These are phyloP conservation scores for Karalla daura DNA, from an alignment of 2,797 vertebrate genomes.

Conservation along the genomic window DNA sequence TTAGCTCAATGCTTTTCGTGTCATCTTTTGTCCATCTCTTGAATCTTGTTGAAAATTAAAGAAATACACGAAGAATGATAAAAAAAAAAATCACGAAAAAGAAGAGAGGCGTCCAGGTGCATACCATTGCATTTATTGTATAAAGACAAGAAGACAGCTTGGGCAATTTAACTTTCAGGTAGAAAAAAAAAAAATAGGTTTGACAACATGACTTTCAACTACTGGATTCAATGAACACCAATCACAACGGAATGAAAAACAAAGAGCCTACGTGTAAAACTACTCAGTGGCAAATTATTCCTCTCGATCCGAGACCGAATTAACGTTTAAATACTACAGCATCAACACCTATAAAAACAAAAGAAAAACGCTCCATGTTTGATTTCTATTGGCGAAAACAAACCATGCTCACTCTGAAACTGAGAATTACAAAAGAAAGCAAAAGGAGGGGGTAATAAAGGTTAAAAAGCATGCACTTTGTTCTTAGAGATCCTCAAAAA, in stretches of 20 bases:
- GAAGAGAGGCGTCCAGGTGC: slow-evolving; percentile 59
- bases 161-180: slow-evolving; percentile 68
- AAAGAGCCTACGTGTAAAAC: slow-evolving; percentile 51
- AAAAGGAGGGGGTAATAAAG: slow-evolving; percentile 18
- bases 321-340: slow-evolving; percentile 75
- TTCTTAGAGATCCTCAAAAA: slow-evolving; percentile 65
- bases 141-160: slow-evolving; percentile 78
- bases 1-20: slow-evolving; percentile 8
- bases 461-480: slow-evolving; percentile 79
- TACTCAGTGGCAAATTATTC: slow-evolving; percentile 69
- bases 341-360: slow-evolving; percentile 72
- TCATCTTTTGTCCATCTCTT: slow-evolving; percentile 24
- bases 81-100: neutral
- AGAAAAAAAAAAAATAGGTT: slow-evolving; percentile 74
- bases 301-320: slow-evolving; percentile 59
- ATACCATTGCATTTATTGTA: slow-evolving; percentile 82
- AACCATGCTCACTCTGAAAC: slow-evolving; percentile 55
- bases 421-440: slow-evolving; percentile 56
- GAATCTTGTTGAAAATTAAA: slow-evolving; percentile 29
- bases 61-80: slow-evolving; percentile 2
- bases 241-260: slow-evolving; percentile 61
- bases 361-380: slow-evolving; percentile 57
- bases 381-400: slow-evolving; percentile 61
- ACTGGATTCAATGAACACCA: slow-evolving; percentile 66
- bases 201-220: slow-evolving; percentile 58